Base-by-base conservation (phyloP, 1,140 invertebrate genomes). In the Zaprionus inermis region DNA sequence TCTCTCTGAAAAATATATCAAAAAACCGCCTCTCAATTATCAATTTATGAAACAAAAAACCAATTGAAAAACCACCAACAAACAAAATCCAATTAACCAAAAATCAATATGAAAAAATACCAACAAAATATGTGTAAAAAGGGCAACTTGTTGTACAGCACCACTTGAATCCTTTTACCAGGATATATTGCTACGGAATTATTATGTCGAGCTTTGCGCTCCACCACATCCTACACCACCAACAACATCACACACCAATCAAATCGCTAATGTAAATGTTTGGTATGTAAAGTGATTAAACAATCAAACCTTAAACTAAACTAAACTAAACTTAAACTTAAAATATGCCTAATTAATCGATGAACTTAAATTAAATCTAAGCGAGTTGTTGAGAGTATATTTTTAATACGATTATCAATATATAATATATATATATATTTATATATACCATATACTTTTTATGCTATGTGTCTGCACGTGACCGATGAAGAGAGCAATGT, bases 161-260 rank as follows among this genome's bases (percentile, higher is more conserved):
- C 88, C 86, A 90, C 90, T 91, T 91, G 88, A 91, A 91, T 91
- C 89, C 84, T 91, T 91, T 83, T 89, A 88, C 88, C 88, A 91
- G 88, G 88, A 88, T 88, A 81, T 84, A 79, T 91, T 89, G 84
- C 88, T 88, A 89, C 82, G 88, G 88, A 91, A 91, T 88, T 89
- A 89, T 89, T 89, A 84, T 89, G 85, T 89, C 74, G 84, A 89
- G 84, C 84, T 89, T 78, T 58, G 85, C 81, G 80, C 84, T 89
- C 84, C 85, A 89, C 72, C 83, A 86, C 88, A 89, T 90, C 81
- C 83, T 89, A 88, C 83, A 89, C 83, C 83, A 89, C 80, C 83
- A 88, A 89, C 83, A 86, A 83, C 83, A 88, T 84, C 86, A 85
- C 81, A 90, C 85, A 90, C 85, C 84, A 89, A 89, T 90, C 84